Conservation (phyloP, 2,113 vertebrate genomes). For the Sciurus niger region DNA sequence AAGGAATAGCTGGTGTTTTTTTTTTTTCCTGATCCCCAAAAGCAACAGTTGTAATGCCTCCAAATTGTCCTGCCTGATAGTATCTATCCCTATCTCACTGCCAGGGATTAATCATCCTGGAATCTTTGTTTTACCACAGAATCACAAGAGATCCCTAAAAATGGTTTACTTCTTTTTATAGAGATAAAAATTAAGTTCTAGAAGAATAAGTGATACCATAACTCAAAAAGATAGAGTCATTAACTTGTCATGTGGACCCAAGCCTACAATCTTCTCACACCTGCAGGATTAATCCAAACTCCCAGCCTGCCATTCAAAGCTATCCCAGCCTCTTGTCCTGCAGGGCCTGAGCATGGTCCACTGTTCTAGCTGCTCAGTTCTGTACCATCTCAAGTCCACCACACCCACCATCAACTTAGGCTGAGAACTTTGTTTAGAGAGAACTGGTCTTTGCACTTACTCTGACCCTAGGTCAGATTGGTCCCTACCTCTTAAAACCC, state of each 20-base stretch:
- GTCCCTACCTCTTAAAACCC: not conserved
- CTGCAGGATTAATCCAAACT: not conserved
- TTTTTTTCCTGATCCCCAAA: not conserved
- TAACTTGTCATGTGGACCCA: not conserved
- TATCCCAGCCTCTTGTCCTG: not conserved
- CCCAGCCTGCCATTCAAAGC: not conserved
- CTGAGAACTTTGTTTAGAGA: not conserved
- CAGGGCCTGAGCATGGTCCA: not conserved
- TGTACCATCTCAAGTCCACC: not conserved
- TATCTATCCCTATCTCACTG: not conserved
- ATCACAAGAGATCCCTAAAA: not conserved
- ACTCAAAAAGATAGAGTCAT: not conserved
- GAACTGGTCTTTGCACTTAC: not conserved
- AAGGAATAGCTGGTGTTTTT: not conserved
- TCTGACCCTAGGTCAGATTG: not conserved
- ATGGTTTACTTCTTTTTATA: not conserved
- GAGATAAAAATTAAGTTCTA: not conserved
- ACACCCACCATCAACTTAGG: not conserved
- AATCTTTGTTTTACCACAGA: conserved; percentile 36
- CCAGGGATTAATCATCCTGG: not conserved
- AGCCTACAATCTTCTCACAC: not conserved
- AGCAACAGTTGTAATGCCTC: not conserved
- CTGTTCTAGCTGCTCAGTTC: not conserved
- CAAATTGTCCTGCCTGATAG: not conserved
- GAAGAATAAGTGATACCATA: not conserved